Percentiles rank a stretch among this genome's conserved stretches.
These are phyloP conservation scores for Escarpia spicata DNA, from an alignment of 2,888 invertebrate genomes.

Conservation along the genomic window DNA sequence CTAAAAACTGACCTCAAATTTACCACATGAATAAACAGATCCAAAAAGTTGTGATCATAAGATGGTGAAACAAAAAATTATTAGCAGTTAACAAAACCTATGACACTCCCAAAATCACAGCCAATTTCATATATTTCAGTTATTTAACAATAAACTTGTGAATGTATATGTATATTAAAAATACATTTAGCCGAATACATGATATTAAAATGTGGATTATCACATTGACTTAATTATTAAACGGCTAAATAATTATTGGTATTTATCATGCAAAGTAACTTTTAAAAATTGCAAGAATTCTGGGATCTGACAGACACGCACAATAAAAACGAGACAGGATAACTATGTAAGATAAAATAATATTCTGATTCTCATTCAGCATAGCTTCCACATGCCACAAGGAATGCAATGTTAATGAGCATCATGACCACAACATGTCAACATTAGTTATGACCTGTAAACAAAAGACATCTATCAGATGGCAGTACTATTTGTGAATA, in stretches of 20 bases:
- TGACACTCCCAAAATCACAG: background rate
- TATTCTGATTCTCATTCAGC: background rate
- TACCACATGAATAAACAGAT: background rate
- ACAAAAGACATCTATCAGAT: background rate
- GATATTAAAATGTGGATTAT: background rate
- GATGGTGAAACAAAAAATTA: too few relatives aligned
- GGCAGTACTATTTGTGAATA: background rate
- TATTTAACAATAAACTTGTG: background rate
- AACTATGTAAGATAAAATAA: too few relatives aligned
- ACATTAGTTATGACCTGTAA: background rate
- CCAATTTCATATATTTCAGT: background rate
- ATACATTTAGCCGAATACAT: background rate
- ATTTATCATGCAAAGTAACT: background rate
- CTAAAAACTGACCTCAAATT: background rate
- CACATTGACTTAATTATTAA: background rate
- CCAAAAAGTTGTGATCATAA: background rate
- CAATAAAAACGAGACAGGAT: background rate
- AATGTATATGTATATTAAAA: background rate
- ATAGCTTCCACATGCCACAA: background rate
- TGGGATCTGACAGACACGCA: background rate
- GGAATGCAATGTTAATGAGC: background rate
- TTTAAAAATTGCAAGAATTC: background rate
- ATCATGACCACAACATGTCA: background rate
- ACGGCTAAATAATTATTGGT: background rate
- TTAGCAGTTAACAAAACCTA: too few relatives aligned